Conservation (phyloP, 2,797 vertebrate species). For the Halcyon smyrnensis region DNA sequence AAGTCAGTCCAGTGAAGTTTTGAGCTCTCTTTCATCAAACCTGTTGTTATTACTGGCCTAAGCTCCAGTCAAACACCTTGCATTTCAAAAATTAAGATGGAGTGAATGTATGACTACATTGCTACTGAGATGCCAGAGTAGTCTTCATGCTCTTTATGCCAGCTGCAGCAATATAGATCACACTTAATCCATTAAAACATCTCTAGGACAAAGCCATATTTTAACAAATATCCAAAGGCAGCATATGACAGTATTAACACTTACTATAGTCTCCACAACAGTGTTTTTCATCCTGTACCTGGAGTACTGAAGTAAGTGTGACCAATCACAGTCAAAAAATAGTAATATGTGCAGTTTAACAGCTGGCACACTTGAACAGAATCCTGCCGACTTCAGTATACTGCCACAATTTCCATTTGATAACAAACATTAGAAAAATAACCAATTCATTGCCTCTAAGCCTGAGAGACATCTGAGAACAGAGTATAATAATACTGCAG, state of each 20-base stretch:
- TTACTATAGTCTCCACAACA: not conserved
- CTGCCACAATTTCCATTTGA: not conserved
- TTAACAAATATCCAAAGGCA: not conserved
- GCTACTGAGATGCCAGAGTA: not conserved
- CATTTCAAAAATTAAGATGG: not conserved
- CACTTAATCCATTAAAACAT: not conserved
- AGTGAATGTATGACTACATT: not conserved
- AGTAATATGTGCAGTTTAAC: not conserved
- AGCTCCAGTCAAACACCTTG: not conserved
- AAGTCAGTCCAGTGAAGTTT: not conserved
- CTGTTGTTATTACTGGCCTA: rapidly evolving
- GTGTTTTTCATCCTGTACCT: not conserved
- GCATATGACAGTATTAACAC: not conserved
- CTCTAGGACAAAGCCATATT: not conserved
- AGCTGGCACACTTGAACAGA: not conserved
- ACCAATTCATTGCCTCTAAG: not conserved
- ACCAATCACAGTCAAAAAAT: not conserved
- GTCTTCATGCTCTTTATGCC: not conserved
- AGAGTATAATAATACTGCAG: not conserved
- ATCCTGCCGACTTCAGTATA: not conserved
- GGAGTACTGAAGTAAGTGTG: not conserved
- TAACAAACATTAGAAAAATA: not conserved
- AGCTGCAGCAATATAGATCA: not conserved
- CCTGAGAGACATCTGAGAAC: not conserved
- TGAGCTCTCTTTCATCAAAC: not conserved